Evolutionary conservation across 1,140 invertebrate species (phyloP).

Genomic region (Cataglyphis hispanica): DNA sequence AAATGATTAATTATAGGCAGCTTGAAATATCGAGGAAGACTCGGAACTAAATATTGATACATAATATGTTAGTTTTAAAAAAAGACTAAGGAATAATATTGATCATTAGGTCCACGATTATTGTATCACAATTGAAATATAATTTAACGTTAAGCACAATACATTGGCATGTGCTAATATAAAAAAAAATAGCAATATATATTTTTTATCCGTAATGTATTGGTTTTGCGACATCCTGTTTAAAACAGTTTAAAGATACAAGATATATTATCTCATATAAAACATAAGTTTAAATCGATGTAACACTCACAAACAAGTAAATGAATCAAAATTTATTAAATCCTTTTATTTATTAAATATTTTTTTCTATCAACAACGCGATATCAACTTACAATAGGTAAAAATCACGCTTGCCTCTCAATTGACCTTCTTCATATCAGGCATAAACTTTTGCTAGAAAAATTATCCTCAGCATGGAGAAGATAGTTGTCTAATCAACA

Average conservation of each 20-base stretch:
- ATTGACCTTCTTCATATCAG: conserved; percentile 26
- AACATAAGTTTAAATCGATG: not conserved
- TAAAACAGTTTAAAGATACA: not conserved
- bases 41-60: not conserved
- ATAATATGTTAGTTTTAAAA: not conserved
- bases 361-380: not conserved
- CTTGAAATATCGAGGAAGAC: not conserved
- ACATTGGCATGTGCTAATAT: not conserved
- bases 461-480: conserved; percentile 26
- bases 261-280: not conserved
- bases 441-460: conserved; percentile 23
- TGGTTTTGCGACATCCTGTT: not conserved
- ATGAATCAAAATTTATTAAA: conserved; percentile 3
- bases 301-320: not conserved
- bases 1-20: conserved; percentile 42
- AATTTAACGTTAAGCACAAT: conserved; percentile 5
- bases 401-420: conserved; percentile 22
- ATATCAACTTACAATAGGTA: not conserved
- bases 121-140: not conserved
- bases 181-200: not conserved
- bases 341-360: not conserved
- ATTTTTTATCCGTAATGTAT: not conserved
- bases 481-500: conserved; percentile 29
- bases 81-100: not conserved
- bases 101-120: not conserved